Base-by-base conservation (phyloP, 2,113 vertebrate species). In the Suncus etruscus region DNA sequence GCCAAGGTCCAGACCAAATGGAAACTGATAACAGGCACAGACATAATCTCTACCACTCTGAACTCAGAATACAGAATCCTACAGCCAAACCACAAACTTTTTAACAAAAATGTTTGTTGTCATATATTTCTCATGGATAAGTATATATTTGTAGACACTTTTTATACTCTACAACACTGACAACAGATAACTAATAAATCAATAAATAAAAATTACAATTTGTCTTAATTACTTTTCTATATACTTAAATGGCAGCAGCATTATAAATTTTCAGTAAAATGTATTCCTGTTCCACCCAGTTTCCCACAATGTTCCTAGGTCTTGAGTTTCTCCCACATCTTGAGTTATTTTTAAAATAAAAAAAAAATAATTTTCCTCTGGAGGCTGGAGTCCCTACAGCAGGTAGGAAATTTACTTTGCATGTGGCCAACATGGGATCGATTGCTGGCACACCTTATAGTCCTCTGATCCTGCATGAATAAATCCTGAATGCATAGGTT, bases 251-350 rank as follows among this genome's bases (percentile, higher is more conserved):
- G 88, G 76, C 65, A 65, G 3, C 0, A 39, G 39, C 18, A 70
- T 72, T 47, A 69, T 47, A 61, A 24, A 82, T 75, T 54, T 88
- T 79, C 66, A 92, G 12, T 63, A 58, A 90, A 94, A 63, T 54
- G 51, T 39, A 39, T 54, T 54, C 54, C 18, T 16, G 12, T 54
- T 15, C 54, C 11, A 14, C 54, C 11, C 54, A 15, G 9, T 54
- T 11, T 15, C 12, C 54, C 2, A 15, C 14, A 32, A 0, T 86
- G 88, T 90, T 69, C 74, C 75, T 86, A 54, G 78, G 16, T 11
- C 39, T 75, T 77, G 31, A 25, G 25, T 95, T 31, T 91, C 61
- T 86, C 47, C 73, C 25, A 81, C 25, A 20, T 90, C 63, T 50
- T 85, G 24, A 24, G n/a, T 48, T 87, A 18, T 77, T 68, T 78